Evolutionary conservation across 2,113 vertebrate genomes (phyloP), one percentile per base, ranked within the genome.

Genomic region (Odobenus rosmarus): DNA sequence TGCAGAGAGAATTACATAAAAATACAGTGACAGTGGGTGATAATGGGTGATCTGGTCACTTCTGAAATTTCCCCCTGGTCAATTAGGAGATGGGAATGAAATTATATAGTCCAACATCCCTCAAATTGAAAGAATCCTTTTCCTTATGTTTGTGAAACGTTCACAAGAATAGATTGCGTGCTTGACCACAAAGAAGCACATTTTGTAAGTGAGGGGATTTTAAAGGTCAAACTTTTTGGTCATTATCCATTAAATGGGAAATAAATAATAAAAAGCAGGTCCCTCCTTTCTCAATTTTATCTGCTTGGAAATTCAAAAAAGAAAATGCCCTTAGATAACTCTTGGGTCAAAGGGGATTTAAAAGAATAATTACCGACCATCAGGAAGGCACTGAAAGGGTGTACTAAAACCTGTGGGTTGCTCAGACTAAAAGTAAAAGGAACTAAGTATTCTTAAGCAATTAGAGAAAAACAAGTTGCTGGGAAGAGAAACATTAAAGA

Each of bases 11-110:
- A 7, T 4, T 9, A 4, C 8, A 2, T 31, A 42, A 23, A 59
- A 13, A 76, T 15, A 3, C 1, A 19, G 4, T 2, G n/a, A 7
- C 12, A 3, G 10, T 1, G 12, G 61, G 76, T 5, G 3, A 42
- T 3, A 51, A 51, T 59, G 21, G 19, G 57, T 59, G 57, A 23
- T 51, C 24, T 28, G 18, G 39, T 31, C 24, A 61, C 1, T 28
- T 46, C 36, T 31, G 19, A 92, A 42, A 14, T 3, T 53, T 83
- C 69, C 10, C 4, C 11, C 24, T 28, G 18, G 39, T 31, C 24
- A 61, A 3, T 13, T 71, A 72, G 26, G 76, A 51, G 3, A 72
- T 5, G 74, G 67, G 67, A 2, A 10, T 26, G 16, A 36, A 42
- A 15, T 10, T 4, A 49, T 28, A 36, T 4, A 23, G 31, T 16